Evolutionary conservation across 2,888 invertebrate genomes (phyloP).

Genomic region (Andrena dorsata): DNA sequence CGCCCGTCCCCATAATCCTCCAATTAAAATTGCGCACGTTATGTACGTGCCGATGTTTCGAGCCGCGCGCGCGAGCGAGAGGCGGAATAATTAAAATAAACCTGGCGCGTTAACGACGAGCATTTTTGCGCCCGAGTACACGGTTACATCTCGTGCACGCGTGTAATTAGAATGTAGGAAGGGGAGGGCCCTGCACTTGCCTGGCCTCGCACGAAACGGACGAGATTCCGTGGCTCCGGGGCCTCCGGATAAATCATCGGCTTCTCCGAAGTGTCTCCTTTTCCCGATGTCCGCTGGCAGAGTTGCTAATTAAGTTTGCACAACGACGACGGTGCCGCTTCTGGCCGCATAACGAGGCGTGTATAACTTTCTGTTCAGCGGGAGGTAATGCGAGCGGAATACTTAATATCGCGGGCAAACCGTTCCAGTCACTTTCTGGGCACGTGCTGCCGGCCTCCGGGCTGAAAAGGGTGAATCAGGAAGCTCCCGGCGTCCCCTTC

Average conservation of each 20-base stretch:
- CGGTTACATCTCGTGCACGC: neutral
- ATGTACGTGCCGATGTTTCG: neutral
- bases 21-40: conserved; percentile 35
- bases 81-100: conserved; percentile 23
- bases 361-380: conserved; percentile 73
- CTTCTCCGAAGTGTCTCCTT: conserved; percentile 61
- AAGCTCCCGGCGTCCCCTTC: conserved; percentile 24
- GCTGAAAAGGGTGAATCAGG: conserved; percentile 52
- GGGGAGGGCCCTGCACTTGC: conserved; percentile 3
- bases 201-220: conserved; percentile 7
- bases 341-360: conserved; percentile 68
- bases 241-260: conserved; percentile 57
- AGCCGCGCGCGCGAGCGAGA: neutral
- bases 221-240: conserved; percentile 43
- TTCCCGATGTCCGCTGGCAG: conserved; percentile 53
- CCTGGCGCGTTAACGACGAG: neutral
- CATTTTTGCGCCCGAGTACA: conserved; percentile 3
- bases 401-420: conserved; percentile 64
- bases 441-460: conserved; percentile 51
- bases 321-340: conserved; percentile 63
- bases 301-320: conserved; percentile 78
- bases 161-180: conserved; percentile 39
- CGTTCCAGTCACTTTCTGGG: conserved; percentile 53
- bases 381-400: conserved; percentile 67
- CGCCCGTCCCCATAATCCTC: neutral